Evolutionary conservation across 2,888 invertebrate species (phyloP).

Genomic region (Antheraea yamamai): DNA sequence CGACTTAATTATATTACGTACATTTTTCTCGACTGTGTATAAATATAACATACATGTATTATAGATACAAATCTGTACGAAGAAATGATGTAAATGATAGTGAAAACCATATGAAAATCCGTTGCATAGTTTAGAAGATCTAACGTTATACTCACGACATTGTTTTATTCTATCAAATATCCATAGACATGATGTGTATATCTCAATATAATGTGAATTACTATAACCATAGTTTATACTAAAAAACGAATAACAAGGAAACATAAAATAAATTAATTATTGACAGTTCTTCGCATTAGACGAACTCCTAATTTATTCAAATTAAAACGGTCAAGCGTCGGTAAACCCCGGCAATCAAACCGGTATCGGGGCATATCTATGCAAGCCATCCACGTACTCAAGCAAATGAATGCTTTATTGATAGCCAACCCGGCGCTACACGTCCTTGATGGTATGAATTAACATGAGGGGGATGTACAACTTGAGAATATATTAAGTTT

Average conservation of each 20-base stretch:
- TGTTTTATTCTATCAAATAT: no score
- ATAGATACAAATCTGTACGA: no score
- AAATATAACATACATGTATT: no score
- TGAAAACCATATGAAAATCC: no score
- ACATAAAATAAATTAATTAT: not conserved
- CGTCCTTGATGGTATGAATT: slow-evolving; percentile 19
- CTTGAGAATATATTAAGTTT: slow-evolving; percentile 9
- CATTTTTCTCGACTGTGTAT: no score
- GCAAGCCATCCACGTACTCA: slow-evolving; percentile 23
- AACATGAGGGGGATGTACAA: slow-evolving; percentile 10
- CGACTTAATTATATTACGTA: no score
- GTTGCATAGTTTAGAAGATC: no score
- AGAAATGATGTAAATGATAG: no score
- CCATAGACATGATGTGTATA: no score
- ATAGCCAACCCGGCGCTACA: slow-evolving; percentile 22
- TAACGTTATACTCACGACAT: no score
- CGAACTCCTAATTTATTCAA: slow-evolving; percentile 25
- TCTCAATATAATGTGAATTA: no score
- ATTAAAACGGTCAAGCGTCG: slow-evolving; percentile 22
- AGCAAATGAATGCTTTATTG: slow-evolving; percentile 29
- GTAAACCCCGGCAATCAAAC: slow-evolving; percentile 12
- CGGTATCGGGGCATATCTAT: not conserved
- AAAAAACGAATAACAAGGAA: not conserved
- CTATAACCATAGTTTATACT: no score
- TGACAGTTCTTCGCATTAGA: not conserved